Conservation (phyloP, 2,797 vertebrate genomes). For the Coregonus ussuriensis region DNA sequence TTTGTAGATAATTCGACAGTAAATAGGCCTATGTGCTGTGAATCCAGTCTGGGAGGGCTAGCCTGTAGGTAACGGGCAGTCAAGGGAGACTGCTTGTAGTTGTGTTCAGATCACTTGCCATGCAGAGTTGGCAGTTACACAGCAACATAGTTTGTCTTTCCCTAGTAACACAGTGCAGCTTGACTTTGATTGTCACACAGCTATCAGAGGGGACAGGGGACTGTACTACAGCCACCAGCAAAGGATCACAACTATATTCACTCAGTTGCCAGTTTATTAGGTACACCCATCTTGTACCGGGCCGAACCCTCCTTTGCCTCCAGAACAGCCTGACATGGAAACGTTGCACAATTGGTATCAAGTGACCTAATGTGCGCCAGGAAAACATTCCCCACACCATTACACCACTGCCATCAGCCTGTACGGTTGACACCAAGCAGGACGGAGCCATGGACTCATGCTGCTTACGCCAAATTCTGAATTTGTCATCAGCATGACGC, state of each 20-base stretch:
- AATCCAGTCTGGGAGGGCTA: not conserved
- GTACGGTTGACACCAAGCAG: too few species aligned
- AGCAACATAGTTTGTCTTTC: not conserved
- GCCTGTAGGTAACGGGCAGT: not conserved
- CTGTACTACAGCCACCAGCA: not conserved
- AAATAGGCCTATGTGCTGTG: not conserved
- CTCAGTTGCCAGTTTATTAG: too few species aligned
- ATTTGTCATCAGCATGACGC: too few species aligned
- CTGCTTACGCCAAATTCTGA: too few species aligned
- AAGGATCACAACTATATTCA: not conserved
- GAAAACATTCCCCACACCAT: too few species aligned
- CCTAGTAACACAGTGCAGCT: not conserved
- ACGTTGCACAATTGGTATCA: too few species aligned
- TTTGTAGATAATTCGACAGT: not conserved
- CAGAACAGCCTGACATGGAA: too few species aligned
- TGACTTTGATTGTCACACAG: conserved; percentile 2
- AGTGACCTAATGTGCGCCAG: too few species aligned
- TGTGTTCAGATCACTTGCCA: not conserved
- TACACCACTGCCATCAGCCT: too few species aligned
- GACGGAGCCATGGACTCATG: too few species aligned
- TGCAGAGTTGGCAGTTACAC: not conserved
- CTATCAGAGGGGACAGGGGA: not conserved
- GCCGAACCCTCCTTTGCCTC: too few species aligned
- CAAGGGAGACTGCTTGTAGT: not conserved
- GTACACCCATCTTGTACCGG: too few species aligned